These are phyloP conservation scores for Neoniphon sammara DNA, from an alignment of 2,797 vertebrate genomes.

Conservation along the genomic window DNA sequence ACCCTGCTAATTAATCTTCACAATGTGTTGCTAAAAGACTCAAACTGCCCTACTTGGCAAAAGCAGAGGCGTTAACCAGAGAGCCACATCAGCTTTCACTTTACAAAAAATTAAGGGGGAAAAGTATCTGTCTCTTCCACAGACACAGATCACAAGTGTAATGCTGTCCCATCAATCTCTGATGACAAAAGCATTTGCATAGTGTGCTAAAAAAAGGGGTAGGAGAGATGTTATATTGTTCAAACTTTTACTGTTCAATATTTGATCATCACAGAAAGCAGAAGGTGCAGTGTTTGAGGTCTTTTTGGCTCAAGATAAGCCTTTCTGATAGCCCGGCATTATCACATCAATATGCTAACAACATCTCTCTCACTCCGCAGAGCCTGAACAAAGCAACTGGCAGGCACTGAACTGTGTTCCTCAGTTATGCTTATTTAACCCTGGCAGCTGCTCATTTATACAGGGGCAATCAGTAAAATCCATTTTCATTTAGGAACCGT, in stretches of 20 bases:
- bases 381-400: slow-evolving; percentile 31
- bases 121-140: too few species aligned
- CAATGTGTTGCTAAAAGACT: slow-evolving; percentile 27
- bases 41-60: not conserved
- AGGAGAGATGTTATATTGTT: slow-evolving; percentile 18
- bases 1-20: slow-evolving; percentile 37
- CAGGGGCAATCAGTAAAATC: slow-evolving; percentile 12
- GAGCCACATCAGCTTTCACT: not conserved
- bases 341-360: slow-evolving; percentile 55
- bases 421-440: slow-evolving; percentile 35
- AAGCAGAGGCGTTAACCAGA: not conserved
- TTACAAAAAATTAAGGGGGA: not conserved
- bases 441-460: slow-evolving; percentile 28
- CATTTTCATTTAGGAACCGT: slow-evolving; percentile 14
- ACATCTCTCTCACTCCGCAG: slow-evolving; percentile 10
- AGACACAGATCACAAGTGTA: not conserved
- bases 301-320: slow-evolving; percentile 50
- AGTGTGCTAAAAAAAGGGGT: not conserved
- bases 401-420: slow-evolving; percentile 36
- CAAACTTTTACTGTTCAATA: slow-evolving; percentile 27
- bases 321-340: slow-evolving; percentile 17
- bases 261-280: slow-evolving; percentile 37
- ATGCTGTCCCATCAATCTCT: not conserved
- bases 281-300: slow-evolving; percentile 29
- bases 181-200: not conserved